Base-by-base conservation (phyloP, 2,888 invertebrate species). In the Apodemia mormo region DNA sequence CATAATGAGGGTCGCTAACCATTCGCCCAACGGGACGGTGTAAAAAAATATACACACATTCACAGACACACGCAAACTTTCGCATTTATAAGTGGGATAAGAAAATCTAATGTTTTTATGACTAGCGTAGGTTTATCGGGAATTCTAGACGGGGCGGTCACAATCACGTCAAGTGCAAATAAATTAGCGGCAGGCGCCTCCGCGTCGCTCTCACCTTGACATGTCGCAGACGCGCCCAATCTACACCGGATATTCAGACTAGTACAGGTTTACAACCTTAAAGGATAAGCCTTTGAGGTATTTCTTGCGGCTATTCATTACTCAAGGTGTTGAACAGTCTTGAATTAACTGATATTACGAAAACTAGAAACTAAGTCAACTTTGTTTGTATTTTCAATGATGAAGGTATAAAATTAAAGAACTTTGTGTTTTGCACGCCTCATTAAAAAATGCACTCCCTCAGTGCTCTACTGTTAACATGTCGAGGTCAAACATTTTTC, bases 91-190 rank as follows among this genome's bases (percentile, higher is more conserved):
- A 43, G 49, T 68, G 49, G n/a, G n/a, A 52, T 30, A 58, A 30
- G 58, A 58, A 58, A 58, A 30, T 29, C 61, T 61, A 61, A 61
- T 30, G 58, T 58, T 29, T 58, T 29, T 58, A 58, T 10, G 58
- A 29, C 12, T 58, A 69, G 81, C 81, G 89, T 89, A 80, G 91
- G 91, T 45, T 68, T 61, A 33, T 33, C 22, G 64, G 64, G 49
- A 64, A 33, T 68, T 33, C 33, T 67, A 67, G 61, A 33, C 61
- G 33, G 52, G 58, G 65, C 64, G 65, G 40, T 10, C 22, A 37
- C 33, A 87, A 87, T 90, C 89, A 89, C 86, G 85, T 85, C 85
- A 81, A 80, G 80, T 80, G 81, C 83, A 83, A 85, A 85, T 81
- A 82, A 87, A 90, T 90, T 90, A 88, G 89, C 83, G 76, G 80